Base-by-base conservation (phyloP, 1,140 invertebrate genomes). In the Drosophila carrolli region DNA sequence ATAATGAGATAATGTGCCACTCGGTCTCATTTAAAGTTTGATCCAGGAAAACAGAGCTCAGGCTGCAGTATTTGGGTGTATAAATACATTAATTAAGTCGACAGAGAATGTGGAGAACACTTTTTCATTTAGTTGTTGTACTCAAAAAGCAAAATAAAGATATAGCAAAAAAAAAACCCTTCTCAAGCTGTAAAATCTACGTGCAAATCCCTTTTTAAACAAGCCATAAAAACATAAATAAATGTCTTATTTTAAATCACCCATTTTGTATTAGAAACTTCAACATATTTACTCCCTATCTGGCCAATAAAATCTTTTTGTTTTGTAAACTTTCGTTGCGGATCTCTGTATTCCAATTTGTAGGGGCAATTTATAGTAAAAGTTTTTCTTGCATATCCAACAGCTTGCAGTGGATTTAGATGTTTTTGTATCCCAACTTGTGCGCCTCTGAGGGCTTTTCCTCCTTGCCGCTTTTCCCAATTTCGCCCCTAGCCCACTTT, bases 351-450 rank as follows among this genome's bases (percentile, higher is more conserved):
- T 23, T 19, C 61, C 62, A 57, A 57, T 71, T 68, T 57, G 65
- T 41, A 27, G 44, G 8, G 35, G 62, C 62, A 47, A 68, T 56
- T 68, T 70, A 55, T 55, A 70, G 67, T 40, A 37, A 71, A 71
- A 71, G 67, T 71, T 71, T 54, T 32, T 27, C 63, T 40, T 32
- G 47, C 66, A 46, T 19, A 68, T 44, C 63, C 59, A 65, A 43
- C 38, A 44, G 65, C 65, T 43, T 56, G 50, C 65, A 71, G 16
- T 70, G 67, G 65, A 57, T 56, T 71, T 70, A 29, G 46, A 23
- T 68, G 48, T 56, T 56, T 70, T 63, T 50, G 35, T 54, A 63
- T 37, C 11, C 29, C 23, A 53, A 68, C 48, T 43, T 50, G 27
- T 5, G 47, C 14, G n/a, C 11, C 10, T 23, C 10, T 23, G 5